Percentiles rank a stretch among this genome's conserved stretches.
phyloP scores from a whole-genome alignment of 2,113 vertebrate species.

The rat (Rattus norvegicus) region GRCr8 NC_086027.1:52022501-52023000 shows the following conservation, averaged over 20 bases:
- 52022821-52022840: slow-evolving; percentile 54
- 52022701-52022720: too few relatives aligned
- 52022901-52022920: slow-evolving; percentile 69
- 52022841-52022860: slow-evolving; percentile 71
- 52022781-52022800: neutral
- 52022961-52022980: slow-evolving; percentile 60
- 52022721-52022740: neutral
- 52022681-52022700: neutral
- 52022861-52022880: slow-evolving; percentile 70
- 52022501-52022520: slow-evolving; percentile 58
- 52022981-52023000: neutral
- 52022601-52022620: neutral
- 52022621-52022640: neutral
- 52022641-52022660: neutral
- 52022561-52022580: slow-evolving; percentile 61
- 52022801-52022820: slow-evolving; percentile 58
- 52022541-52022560: neutral
- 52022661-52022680: neutral
- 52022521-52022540: neutral
- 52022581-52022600: neutral
- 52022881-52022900: slow-evolving; percentile 78
- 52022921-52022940: slow-evolving; percentile 78
- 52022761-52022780: neutral
- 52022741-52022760: neutral
- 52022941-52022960: slow-evolving; percentile 62